Evolutionary conservation across 2,797 vertebrate genomes (phyloP), one percentile per base, ranked within the genome.

Genomic region (Lacerta agilis): DNA sequence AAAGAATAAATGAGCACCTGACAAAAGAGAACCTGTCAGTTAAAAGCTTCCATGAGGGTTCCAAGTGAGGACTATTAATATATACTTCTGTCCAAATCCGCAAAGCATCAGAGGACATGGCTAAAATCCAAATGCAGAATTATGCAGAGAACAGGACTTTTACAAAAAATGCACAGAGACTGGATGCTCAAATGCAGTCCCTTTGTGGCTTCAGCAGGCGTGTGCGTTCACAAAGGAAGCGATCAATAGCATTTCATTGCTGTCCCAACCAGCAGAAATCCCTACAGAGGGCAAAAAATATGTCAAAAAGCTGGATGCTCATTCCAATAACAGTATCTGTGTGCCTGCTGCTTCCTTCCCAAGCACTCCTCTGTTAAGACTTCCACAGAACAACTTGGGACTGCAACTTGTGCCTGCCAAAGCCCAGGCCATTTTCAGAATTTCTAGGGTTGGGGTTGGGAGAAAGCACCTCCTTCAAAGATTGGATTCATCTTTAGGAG

Each of bases 61-160:
- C 55, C 69, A 41, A 38, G n/a, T 55, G 78, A 27, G 33, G 72
- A 41, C n/a, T 85, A 67, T 89, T 80, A 38, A 33, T 76, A 29
- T 55, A 64, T 49, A 81, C 77, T 43, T 79, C 82, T 33, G 7
- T 55, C 81, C 78, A 15, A 58, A 75, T 75, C n/a, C 15, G 4
- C 71, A 85, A 20, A 80, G 69, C 77, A 79, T 79, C 83, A 81
- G 41, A 82, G 79, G 49, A 55, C 5, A 69, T 76, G 87, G 83
- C 83, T 81, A 33, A 80, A 76, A 75, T 41, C 18, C 61, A 82
- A 80, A 76, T 5, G 8, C 49, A 87, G 9, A 77, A 87, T 87
- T 77, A 76, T 77, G 33, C 43, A 41, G 18, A 79, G 55, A 80
- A 20, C 23, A 67, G 10, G 15, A 25, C 55, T 86, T 77, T 61